Base-by-base conservation (phyloP, 2,113 vertebrate species). In the Callipepla squamata region DNA sequence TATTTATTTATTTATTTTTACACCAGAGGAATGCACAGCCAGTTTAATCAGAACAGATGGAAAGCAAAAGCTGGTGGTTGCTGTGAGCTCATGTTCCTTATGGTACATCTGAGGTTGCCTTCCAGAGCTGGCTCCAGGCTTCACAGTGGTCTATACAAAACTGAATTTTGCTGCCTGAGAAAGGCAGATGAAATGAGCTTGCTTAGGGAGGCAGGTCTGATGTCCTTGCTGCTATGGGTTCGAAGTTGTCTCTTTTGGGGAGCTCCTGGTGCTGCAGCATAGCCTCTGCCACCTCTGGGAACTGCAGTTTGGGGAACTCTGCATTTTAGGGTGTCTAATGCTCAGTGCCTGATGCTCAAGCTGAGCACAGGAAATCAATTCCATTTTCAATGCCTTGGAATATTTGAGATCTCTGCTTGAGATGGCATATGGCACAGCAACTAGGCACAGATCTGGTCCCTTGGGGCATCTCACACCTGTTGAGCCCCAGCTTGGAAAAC, bases 41-140 rank as follows among this genome's bases (percentile, higher is more conserved):
- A 73, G 23, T 81, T 92, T 92, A 83, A 90, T 84, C 77, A 86
- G 76, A 93, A 38, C 80, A 94, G 91, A 87, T 90, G 90, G 89
- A 84, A 90, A 48, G 58, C 53, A 90, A 76, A 81, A 86, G 65
- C 84, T 92, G 77, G 69, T 90, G 74, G 58, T 61, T 93, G 53
- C 77, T 81, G 83, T 61, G 69, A 84, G 77, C 69, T 84, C 74
- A 28, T 59, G 67, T 61, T 75, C 57, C 62, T 84, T 84, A n/a
- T 65, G 73, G 34, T 82, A 53, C 77, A 74, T 90, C 73, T 86
- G 73, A 57, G 69, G 34, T 34, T 80, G 25, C 23, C 73, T 88
- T 81, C 78, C 70, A 89, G 81, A 81, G 23, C 66, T 69, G 62
- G 48, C 81, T 93, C 44, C 57, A 72, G 91, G 66, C 85, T 95